Percentiles rank a stretch among this genome's conserved stretches.
These are phyloP conservation scores for Acanthosoma haemorrhoidale DNA, from an alignment of 2,888 invertebrate species.

Conservation along the genomic window DNA sequence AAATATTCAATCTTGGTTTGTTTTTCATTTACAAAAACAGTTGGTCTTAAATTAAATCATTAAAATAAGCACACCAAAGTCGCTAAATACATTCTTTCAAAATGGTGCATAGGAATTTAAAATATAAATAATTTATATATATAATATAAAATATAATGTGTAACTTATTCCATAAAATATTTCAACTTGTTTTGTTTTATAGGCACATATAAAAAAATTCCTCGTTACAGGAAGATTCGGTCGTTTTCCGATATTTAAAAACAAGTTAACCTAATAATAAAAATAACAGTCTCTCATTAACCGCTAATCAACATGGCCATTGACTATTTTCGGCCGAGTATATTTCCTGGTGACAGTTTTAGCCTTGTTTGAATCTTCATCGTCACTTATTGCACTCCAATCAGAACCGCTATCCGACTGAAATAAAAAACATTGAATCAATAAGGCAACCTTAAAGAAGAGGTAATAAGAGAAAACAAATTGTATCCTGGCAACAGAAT, in stretches of 20 bases:
- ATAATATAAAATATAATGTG: constrained; percentile 19
- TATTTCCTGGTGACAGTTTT: constrained; percentile 10
- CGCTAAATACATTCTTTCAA: background rate
- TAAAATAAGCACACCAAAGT: background rate
- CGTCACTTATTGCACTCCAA: constrained; percentile 28
- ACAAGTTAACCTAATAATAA: constrained; percentile 2
- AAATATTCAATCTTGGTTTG: background rate
- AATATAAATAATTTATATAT: constrained; percentile 22
- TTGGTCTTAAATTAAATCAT: background rate
- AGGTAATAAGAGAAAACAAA: no score
- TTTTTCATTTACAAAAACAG: background rate
- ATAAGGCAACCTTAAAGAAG: no score
- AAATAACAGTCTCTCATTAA: constrained; percentile 19
- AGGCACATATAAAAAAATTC: constrained; percentile 24
- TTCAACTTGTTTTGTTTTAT: background rate
- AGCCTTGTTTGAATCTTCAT: background rate
- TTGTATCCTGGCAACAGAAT: no score
- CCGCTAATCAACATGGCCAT: constrained; percentile 25
- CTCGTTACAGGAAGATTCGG: background rate
- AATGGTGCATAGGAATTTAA: constrained; percentile 15
- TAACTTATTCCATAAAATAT: constrained; percentile 18
- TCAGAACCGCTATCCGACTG: constrained; percentile 35
- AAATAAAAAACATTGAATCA: no score
- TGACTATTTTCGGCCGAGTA: constrained; percentile 6
- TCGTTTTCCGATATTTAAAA: constrained; percentile 16